Conservation (phyloP, 2,797 vertebrate genomes). For the Brotogeris chrysoptera region DNA sequence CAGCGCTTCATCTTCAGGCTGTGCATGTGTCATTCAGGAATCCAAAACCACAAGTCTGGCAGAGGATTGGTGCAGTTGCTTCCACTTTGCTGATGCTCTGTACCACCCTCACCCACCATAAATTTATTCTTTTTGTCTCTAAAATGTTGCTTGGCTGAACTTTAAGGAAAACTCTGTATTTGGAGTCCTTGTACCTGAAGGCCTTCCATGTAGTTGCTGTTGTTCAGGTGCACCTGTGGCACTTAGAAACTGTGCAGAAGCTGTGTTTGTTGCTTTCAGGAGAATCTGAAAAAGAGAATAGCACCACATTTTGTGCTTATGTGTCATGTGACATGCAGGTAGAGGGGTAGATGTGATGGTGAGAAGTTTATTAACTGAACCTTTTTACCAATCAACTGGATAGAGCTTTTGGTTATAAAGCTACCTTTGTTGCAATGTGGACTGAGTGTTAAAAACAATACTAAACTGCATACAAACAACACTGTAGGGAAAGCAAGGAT, state of each 20-base stretch:
- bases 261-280: not conserved
- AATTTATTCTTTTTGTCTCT: not conserved
- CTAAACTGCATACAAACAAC: not conserved
- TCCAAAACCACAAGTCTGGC: not conserved
- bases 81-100: accelerated
- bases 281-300: not conserved
- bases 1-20: not conserved
- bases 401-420: not conserved
- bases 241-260: not conserved
- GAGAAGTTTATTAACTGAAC: not conserved
- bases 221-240: not conserved
- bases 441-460: not conserved
- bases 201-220: not conserved
- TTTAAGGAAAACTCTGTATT: not conserved
- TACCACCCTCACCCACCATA: not conserved
- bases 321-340: accelerated
- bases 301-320: accelerated
- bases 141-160: not conserved
- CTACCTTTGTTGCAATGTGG: not conserved
- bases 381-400: not conserved
- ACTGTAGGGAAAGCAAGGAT: not conserved
- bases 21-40: not conserved
- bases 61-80: not conserved
- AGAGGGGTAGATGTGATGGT: not conserved
- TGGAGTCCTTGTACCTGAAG: not conserved